Evolutionary conservation across 2,888 invertebrate genomes (phyloP), one percentile per base, ranked within the genome.

Genomic region (Amiota communis): DNA sequence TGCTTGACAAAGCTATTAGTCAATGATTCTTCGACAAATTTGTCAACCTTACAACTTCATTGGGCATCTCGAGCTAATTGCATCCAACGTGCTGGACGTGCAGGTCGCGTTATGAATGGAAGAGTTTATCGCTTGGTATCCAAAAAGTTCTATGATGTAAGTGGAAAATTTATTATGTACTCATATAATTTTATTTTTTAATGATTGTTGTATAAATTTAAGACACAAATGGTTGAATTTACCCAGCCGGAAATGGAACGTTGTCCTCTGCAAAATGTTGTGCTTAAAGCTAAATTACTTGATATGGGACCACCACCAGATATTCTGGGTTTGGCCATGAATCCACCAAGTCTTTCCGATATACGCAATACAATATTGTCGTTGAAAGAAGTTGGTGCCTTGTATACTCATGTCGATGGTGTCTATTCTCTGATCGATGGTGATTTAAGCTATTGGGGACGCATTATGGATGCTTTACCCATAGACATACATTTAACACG

Each of bases 31-130:
- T 90, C 91, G 0, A 95, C 97, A 0, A 96, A 96, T 91, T 88
- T 88, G 20, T 83, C 85, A 0, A 85, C 93, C 64, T 91, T 98
- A 63, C 93, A 94, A 81, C 87, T 97, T 78, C 91, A 92, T 74
- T 98, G 98, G 98, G 96, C 98, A 0, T 95, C 97, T 0, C 95
- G 95, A 86, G 93, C 95, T 0, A 98, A 95, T 89, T 97, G 97
- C 85, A 93, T 93, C 47, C 98, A 98, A 90, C 92, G 98, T 72
- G 93, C 95, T 63, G 98, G 98, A 1, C 93, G 98, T 76, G 96
- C 96, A 71, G 98, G 98, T 1, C 93, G 98, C 79, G 94, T 97
- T 9, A 92, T 95, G 72, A 93, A 94, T 83, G 98, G 96, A 0
- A 91, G 96, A 80, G 96, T 97, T 6, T 98, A 97, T 89, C 91